Evolutionary conservation across 2,888 invertebrate species (phyloP).

Genomic region (Protodeltote pygarga): DNA sequence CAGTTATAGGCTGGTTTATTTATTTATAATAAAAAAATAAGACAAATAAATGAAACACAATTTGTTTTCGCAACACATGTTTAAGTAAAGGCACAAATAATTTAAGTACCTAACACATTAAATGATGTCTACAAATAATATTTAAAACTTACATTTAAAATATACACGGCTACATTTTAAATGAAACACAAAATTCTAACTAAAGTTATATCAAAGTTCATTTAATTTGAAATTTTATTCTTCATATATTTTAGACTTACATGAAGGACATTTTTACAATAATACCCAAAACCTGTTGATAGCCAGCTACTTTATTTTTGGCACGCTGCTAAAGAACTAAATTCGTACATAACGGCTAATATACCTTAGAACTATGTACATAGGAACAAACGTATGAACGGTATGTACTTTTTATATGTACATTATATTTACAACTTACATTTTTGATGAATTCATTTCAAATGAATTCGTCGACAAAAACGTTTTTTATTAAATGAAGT

Average conservation of each 20-base stretch:
- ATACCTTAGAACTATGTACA: slow-evolving; percentile 66
- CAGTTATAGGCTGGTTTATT: slow-evolving; percentile 8
- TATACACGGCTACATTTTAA: slow-evolving; percentile 49
- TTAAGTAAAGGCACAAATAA: slow-evolving; percentile 76
- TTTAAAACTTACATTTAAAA: slow-evolving; percentile 44
- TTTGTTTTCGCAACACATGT: slow-evolving; percentile 49
- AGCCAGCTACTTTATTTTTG: slow-evolving; percentile 74
- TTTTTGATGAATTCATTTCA: slow-evolving; percentile 38
- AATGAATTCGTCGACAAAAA: slow-evolving; percentile 32
- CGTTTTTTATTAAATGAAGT: slow-evolving; percentile 31
- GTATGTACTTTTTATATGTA: slow-evolving; percentile 58
- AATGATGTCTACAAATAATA: slow-evolving; percentile 43
- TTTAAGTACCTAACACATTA: slow-evolving; percentile 69
- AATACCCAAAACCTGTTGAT: slow-evolving; percentile 61
- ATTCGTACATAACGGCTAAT: slow-evolving; percentile 59
- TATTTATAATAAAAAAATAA: slow-evolving; percentile 46
- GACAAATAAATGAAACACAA: slow-evolving; percentile 53
- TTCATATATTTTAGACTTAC: slow-evolving; percentile 23
- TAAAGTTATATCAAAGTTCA: slow-evolving; percentile 14
- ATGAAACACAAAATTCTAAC: slow-evolving; percentile 38
- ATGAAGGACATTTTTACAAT: slow-evolving; percentile 41
- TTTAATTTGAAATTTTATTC: slow-evolving; percentile 28
- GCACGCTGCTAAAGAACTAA: slow-evolving; percentile 75
- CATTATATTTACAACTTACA: slow-evolving; percentile 50
- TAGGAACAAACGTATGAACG: slow-evolving; percentile 71